These are phyloP conservation scores for Chrysogorgia sp. DNA, from an alignment of 92 coral and sea anemone species.

Conservation along the genomic window DNA sequence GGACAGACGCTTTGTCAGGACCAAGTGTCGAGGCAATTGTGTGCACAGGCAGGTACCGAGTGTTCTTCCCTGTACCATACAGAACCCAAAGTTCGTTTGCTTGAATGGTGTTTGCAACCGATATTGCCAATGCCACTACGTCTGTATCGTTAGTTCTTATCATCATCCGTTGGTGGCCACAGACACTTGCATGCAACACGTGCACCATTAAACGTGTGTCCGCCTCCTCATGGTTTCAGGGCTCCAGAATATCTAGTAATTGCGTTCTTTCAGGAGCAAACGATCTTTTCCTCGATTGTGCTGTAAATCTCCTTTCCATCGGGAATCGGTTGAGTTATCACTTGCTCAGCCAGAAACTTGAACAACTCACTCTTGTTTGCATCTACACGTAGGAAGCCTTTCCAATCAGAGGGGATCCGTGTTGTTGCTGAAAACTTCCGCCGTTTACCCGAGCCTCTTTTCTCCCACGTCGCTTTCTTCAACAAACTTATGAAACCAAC, in stretches of 20 bases:
- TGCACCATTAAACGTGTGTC: slow-evolving; percentile 69
- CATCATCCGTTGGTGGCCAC: slow-evolving; percentile 55
- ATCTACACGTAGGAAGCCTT: no score
- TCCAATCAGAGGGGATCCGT: no score
- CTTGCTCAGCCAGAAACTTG: no score
- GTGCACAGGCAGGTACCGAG: slow-evolving; percentile 45
- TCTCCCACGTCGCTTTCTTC: no score
- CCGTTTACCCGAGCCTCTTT: no score
- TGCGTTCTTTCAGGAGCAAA: not conserved
- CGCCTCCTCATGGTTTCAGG: slow-evolving; percentile 62
- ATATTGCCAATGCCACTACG: slow-evolving; percentile 66
- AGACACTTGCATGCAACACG: slow-evolving; percentile 51
- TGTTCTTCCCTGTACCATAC: slow-evolving; percentile 55
- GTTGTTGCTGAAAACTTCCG: no score
- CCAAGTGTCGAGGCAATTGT: slow-evolving; percentile 59
- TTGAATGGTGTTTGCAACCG: slow-evolving; percentile 40
- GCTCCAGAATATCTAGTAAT: slow-evolving; percentile 34
- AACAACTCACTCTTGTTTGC: no score
- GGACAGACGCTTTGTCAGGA: slow-evolving; percentile 45
- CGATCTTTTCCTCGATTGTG: slow-evolving; percentile 49
- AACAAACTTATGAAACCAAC: no score
- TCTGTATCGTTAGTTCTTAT: no score
- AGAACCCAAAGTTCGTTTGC: slow-evolving; percentile 51
- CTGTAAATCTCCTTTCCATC: slow-evolving; percentile 68
- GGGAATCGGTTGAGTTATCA: no score